Evolutionary conservation across 2,113 vertebrate genomes (phyloP).

Genomic region (Ammodytes dubius): DNA sequence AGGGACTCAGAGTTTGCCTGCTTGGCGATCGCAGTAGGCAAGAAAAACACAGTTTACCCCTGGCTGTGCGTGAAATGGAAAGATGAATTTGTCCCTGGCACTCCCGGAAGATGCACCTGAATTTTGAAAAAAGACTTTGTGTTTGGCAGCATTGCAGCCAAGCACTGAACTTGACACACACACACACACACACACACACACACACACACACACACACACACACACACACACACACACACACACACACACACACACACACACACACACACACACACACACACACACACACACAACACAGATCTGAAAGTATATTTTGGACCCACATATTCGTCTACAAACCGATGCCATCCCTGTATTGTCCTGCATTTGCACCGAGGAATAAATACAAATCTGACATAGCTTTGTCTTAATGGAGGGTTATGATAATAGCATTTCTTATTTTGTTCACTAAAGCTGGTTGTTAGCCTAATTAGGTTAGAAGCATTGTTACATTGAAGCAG

Average conservation of each 20-base stretch:
- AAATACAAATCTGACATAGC: slow-evolving; percentile 54
- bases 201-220: background rate
- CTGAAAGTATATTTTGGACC: slow-evolving; percentile 1
- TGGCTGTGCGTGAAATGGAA: slow-evolving; percentile 70
- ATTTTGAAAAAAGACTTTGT: slow-evolving; percentile 32
- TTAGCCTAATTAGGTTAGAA: slow-evolving; percentile 70
- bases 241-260: slow-evolving; percentile 1
- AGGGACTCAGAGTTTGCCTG: slow-evolving; percentile 31
- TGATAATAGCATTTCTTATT: slow-evolving; percentile 69
- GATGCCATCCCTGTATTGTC: slow-evolving; percentile 12
- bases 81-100: slow-evolving; percentile 56
- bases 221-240: no score
- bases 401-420: slow-evolving; percentile 57
- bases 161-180: slow-evolving; percentile 22
- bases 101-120: slow-evolving; percentile 30
- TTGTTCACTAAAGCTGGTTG: slow-evolving; percentile 61
- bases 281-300: slow-evolving; percentile 2
- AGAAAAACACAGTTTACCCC: slow-evolving; percentile 50
- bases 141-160: slow-evolving; percentile 38
- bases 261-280: no score
- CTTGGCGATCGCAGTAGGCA: slow-evolving; percentile 50
- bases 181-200: no score
- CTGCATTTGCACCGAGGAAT: slow-evolving; percentile 3
- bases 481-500: slow-evolving; percentile 42
- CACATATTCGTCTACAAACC: background rate